Evolutionary conservation across 2,797 vertebrate genomes (phyloP).

Genomic region (Chrosomus eos): DNA sequence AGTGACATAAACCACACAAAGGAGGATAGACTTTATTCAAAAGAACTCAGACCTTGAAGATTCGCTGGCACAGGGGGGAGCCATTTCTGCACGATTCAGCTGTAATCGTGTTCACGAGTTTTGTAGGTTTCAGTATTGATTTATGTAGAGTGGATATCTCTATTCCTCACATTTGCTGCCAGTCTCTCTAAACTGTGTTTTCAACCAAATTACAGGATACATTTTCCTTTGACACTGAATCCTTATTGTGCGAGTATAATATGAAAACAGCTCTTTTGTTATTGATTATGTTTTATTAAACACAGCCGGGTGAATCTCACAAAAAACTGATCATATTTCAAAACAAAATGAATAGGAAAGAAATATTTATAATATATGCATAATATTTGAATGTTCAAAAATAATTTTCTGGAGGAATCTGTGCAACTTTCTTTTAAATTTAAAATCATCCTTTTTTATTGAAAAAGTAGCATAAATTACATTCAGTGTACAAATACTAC

Average conservation of each 20-base stretch:
- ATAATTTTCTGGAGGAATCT: background rate
- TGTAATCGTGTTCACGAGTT: background rate
- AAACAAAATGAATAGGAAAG: background rate
- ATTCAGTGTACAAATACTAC: background rate
- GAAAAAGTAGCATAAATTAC: background rate
- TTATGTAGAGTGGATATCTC: background rate
- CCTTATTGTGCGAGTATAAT: background rate
- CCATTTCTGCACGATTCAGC: background rate
- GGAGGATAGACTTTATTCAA: background rate
- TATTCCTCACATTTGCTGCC: background rate
- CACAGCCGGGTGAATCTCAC: background rate
- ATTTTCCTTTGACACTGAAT: background rate
- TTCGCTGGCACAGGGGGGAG: slow-evolving; percentile 28
- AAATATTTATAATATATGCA: background rate
- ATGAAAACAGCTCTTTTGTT: slow-evolving; percentile 1
- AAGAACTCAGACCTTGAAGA: background rate
- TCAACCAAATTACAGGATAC: background rate
- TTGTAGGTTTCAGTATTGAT: background rate
- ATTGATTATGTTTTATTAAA: background rate
- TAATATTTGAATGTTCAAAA: background rate
- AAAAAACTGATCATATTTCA: background rate
- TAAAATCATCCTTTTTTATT: background rate
- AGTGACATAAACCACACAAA: background rate
- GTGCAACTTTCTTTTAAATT: too few species aligned
- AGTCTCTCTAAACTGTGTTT: background rate